Conservation (phyloP, 2,888 invertebrate genomes). For the Drosophila nr. perissopoda region DNA sequence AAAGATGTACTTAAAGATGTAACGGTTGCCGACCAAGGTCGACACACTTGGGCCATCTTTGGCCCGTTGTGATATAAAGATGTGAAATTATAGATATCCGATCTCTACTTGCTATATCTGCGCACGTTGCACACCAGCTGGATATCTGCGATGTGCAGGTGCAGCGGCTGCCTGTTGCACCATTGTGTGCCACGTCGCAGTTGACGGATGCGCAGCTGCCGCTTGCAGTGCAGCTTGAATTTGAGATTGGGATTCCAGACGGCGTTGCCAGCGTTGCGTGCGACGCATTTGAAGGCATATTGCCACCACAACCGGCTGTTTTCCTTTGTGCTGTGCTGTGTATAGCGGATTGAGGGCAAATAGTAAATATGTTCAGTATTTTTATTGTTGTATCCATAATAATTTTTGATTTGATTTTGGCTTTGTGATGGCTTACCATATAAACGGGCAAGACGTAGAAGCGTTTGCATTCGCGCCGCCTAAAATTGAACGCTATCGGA, state of each 20-base stretch:
- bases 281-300: conserved; percentile 73
- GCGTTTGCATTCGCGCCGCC: conserved; percentile 73
- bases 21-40: too few relatives aligned
- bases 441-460: conserved; percentile 75
- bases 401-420: conserved; percentile 27
- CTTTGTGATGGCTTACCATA: conserved; percentile 69
- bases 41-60: too few relatives aligned
- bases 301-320: conserved; percentile 75
- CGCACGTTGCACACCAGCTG: conserved; percentile 67
- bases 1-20: not conserved
- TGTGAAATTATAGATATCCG: not conserved
- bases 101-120: conserved; percentile 22
- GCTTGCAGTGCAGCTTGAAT: conserved; percentile 66
- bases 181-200: conserved; percentile 53
- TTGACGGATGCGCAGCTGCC: conserved; percentile 68
- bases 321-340: conserved; percentile 71
- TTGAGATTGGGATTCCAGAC: conserved; percentile 71
- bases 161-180: conserved; percentile 61
- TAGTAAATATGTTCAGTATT: not conserved
- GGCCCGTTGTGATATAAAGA: too few relatives aligned
- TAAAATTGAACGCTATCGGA: conserved; percentile 76
- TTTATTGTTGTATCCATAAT: conserved; percentile 32
- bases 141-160: conserved; percentile 67
- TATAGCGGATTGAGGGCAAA: conserved; percentile 21
- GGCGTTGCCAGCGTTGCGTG: conserved; percentile 41